phyloP scores from a whole-genome alignment of 2,797 vertebrate genomes.

The Ficedula albicollis region DNA sequence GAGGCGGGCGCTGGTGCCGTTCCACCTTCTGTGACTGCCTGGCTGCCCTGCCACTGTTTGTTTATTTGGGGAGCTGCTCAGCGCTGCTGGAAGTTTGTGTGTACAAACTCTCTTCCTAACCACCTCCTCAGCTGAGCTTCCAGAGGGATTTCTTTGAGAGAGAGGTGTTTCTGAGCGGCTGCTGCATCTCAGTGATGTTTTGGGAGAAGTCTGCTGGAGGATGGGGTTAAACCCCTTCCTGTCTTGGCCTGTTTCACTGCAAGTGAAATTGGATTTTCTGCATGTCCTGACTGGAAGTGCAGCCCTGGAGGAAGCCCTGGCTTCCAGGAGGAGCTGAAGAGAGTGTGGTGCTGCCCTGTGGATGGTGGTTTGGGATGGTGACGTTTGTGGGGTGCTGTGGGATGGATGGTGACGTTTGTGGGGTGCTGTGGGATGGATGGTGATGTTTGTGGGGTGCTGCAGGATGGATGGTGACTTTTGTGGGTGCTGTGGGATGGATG shows the following conservation, averaged over 20 bases:
- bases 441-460: neutral
- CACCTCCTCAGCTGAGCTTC: conserved; percentile 21
- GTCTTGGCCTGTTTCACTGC: neutral
- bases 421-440: fast-evolving
- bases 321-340: neutral
- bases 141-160: neutral
- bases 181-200: neutral
- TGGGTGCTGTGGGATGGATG: neutral
- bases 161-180: neutral
- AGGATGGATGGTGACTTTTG: too few species aligned
- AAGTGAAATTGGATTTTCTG: neutral
- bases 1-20: neutral
- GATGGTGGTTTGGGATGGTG: neutral
- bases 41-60: conserved; percentile 1
- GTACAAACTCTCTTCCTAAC: neutral
- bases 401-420: fast-evolving
- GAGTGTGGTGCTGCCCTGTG: fast-evolving
- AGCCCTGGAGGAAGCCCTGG: neutral
- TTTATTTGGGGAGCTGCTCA: conserved; percentile 56
- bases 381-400: fast-evolving
- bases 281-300: fast-evolving
- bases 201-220: neutral
- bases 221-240: neutral
- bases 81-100: neutral
- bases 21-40: conserved; percentile 10